These are phyloP conservation scores for Pachyseris speciosa DNA, from an alignment of 64 coral and sea anemone genomes.

Conservation along the genomic window DNA sequence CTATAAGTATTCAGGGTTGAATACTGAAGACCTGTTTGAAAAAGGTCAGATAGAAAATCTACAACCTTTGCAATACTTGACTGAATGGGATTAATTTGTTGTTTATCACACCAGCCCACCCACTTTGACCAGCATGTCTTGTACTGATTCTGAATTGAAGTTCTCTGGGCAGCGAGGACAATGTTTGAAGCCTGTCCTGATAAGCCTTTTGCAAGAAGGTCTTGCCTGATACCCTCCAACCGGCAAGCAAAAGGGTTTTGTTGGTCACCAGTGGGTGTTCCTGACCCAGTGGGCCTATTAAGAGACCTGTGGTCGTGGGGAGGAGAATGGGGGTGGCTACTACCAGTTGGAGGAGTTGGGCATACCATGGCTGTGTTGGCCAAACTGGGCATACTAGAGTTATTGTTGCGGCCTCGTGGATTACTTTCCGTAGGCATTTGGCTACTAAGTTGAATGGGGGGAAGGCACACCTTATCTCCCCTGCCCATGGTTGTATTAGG, in stretches of 20 bases:
- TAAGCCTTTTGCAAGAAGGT: constrained; percentile 14
- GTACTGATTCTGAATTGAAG: constrained; percentile 42
- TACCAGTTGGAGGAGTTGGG: not conserved
- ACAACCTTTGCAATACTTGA: not conserved
- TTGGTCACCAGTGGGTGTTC: constrained; percentile 3
- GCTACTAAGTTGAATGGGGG: constrained; percentile 52
- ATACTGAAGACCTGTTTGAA: too few species aligned
- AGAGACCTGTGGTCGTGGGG: not conserved
- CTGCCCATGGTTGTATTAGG: constrained; percentile 12
- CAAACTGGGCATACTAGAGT: constrained; percentile 9
- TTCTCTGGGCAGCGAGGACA: constrained; percentile 14
- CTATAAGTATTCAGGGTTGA: too few species aligned
- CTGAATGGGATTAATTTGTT: constrained; percentile 27
- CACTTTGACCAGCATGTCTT: constrained; percentile 29
- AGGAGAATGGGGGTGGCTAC: constrained; percentile 15
- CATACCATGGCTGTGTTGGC: constrained; percentile 57
- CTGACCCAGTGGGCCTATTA: constrained; percentile 13
- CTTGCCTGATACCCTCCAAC: constrained; percentile 18
- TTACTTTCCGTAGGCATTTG: constrained; percentile 19
- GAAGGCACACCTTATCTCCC: constrained; percentile 30
- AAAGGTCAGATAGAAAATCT: constrained; percentile 13
- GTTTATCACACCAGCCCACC: constrained; percentile 20
- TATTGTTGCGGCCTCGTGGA: constrained; percentile 8
- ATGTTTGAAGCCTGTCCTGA: not conserved
- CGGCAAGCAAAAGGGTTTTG: not conserved